Percentiles rank a stretch among this genome's conserved stretches.
These are phyloP conservation scores for Himalopsyche phryganea DNA, from an alignment of 1,140 invertebrate species.

Conservation along the genomic window DNA sequence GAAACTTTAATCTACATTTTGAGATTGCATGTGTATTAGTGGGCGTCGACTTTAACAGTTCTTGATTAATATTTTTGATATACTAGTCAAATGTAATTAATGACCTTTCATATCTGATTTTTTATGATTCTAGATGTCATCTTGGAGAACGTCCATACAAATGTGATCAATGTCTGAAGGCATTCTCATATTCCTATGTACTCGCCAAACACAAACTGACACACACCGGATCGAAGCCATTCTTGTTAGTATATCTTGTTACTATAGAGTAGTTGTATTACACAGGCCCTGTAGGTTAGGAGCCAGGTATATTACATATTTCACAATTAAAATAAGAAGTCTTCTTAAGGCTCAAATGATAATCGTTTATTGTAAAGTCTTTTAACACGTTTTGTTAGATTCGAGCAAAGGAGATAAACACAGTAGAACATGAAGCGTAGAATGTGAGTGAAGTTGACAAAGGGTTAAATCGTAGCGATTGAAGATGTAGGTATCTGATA, in stretches of 20 bases:
- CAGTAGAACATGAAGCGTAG: no score
- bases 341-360: no score
- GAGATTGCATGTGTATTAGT: no score
- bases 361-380: neutral
- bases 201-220: constrained; percentile 22
- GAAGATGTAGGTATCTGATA: no score
- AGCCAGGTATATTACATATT: no score
- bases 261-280: neutral
- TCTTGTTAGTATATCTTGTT: constrained; percentile 17
- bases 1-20: no score
- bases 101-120: neutral
- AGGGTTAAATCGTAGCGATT: no score
- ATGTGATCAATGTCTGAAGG: constrained; percentile 26
- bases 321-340: no score
- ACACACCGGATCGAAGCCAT: constrained; percentile 18
- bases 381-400: neutral
- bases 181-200: constrained; percentile 26
- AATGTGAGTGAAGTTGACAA: no score
- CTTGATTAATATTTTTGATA: no score
- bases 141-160: constrained; percentile 24
- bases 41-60: no score
- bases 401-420: neutral
- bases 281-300: no score
- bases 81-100: neutral
- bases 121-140: constrained; percentile 26